Base-by-base conservation (phyloP, 2,888 invertebrate species). In the Parochlus steinenii region DNA sequence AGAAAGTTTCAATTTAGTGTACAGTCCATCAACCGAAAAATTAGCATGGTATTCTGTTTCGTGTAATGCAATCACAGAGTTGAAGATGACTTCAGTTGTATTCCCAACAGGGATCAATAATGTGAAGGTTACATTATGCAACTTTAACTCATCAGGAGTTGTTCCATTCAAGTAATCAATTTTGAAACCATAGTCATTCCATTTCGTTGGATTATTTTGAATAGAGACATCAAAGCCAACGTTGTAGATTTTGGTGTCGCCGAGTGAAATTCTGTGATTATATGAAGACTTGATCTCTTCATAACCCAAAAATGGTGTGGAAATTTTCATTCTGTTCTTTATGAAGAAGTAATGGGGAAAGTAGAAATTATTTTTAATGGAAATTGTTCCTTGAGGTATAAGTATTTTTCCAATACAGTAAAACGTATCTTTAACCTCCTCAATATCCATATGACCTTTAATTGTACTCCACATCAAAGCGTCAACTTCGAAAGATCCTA, bases 391-490 rank as follows among this genome's bases (percentile, higher is more conserved):
- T 33, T 61, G 58, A 2, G 72, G 69, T 35, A 72, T 47, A 25
- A 55, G 53, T 11, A 73, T 45, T 45, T 59, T 61, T 4, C 62
- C 63, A 30, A 57, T 49, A 24, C 65, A 43, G 28, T 62, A 53
- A 46, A 62, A 68, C 18, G 52, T 49, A 25, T 62, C 57, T 29
- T 58, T 62, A 45, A 63, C 58, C 47, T 68, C 64, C 43, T 67
- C 67, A 41, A 70, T 56, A 49, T 67, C 67, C 12, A 67, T 49
- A 22, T 60, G 58, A 19, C 65, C 68, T 33, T 59, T 58, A 34
- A 73, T 62, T 6, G 69, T 67, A 2, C 69, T 67, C 55, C 68
- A 71, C 22, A 64, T 50, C 5, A 69, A 46, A 3, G 65, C 57
- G 47, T 72, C 69, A 36, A 73, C 40, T 52, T 70, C 63, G 33